phyloP scores from a whole-genome alignment of 2,888 invertebrate genomes.

The Pseudococcus longispinus region DNA sequence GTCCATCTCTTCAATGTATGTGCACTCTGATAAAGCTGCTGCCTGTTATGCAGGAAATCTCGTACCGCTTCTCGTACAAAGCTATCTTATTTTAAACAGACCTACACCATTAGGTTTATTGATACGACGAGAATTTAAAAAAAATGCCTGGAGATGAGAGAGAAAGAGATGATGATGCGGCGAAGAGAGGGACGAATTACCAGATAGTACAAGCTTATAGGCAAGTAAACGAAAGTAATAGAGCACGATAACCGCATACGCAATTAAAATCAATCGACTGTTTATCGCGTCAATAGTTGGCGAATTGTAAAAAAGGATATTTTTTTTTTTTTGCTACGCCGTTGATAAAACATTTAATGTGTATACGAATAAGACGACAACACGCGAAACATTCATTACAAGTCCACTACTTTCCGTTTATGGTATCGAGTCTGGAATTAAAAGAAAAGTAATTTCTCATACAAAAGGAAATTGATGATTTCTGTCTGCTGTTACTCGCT shows the following conservation, averaged over 20 bases:
- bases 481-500: slow-evolving; percentile 42
- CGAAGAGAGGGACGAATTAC: not conserved
- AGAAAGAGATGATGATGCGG: not conserved
- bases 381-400: slow-evolving; percentile 40
- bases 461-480: slow-evolving; percentile 44
- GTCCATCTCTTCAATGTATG: not conserved
- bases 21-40: not conserved
- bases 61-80: not conserved
- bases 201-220: not conserved
- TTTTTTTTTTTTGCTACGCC: not conserved
- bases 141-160: not conserved
- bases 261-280: slow-evolving; percentile 23
- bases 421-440: slow-evolving; percentile 46
- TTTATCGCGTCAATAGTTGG: not conserved
- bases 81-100: not conserved
- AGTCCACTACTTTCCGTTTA: slow-evolving; percentile 43
- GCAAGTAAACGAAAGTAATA: slow-evolving; percentile 4
- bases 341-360: not conserved
- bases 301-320: slow-evolving; percentile 4
- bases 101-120: not conserved
- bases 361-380: not conserved
- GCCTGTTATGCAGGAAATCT: not conserved
- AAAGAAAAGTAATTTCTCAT: slow-evolving; percentile 52
- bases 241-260: slow-evolving; percentile 22
- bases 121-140: not conserved